Evolutionary conservation across 2,888 invertebrate genomes (phyloP), one percentile per base, ranked within the genome.

Genomic region (Tenthredo livida): DNA sequence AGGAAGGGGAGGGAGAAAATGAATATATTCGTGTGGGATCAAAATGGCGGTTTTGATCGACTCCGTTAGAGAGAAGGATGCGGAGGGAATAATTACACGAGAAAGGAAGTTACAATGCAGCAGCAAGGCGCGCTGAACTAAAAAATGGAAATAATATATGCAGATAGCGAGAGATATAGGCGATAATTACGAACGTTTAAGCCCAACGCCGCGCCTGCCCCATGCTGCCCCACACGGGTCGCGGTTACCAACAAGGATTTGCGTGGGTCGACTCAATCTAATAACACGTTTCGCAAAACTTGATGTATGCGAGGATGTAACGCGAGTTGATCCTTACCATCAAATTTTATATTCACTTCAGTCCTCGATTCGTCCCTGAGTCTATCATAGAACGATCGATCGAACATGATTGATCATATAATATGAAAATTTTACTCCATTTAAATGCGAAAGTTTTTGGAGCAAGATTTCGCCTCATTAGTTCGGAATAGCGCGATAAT

Each of bases 111-210:
- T 86, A 88, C 85, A 86, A 84, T 86, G 85, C 80, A 40, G 58
- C 58, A 15, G 21, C 17, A 67, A 85, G 87, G 84, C 78, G 84
- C 85, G 85, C 67, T 86, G 85, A 61, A 84, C 43, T 33, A 47
- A 72, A 58, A 85, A 70, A 75, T 67, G 77, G 82, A 87, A 89
- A 88, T 90, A 90, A 90, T 90, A 88, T 90, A 90, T 90, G 91
- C 89, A 89, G 90, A 91, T 90, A 89, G 89, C 87, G 85, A 89
- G 85, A 87, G 88, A 89, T 90, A 90, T 88, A 88, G 88, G 87
- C 87, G 89, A 90, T 90, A 91, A 91, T 91, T 91, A 91, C 88
- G 90, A 90, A 87, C 90, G 89, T 90, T 91, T 91, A 91, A 91
- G 89, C 80, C 61, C 80, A 88, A 88, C 87, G 84, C 88, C 75